Base-by-base conservation (phyloP, 2,113 vertebrate genomes). In the Aptenodytes forsteri region DNA sequence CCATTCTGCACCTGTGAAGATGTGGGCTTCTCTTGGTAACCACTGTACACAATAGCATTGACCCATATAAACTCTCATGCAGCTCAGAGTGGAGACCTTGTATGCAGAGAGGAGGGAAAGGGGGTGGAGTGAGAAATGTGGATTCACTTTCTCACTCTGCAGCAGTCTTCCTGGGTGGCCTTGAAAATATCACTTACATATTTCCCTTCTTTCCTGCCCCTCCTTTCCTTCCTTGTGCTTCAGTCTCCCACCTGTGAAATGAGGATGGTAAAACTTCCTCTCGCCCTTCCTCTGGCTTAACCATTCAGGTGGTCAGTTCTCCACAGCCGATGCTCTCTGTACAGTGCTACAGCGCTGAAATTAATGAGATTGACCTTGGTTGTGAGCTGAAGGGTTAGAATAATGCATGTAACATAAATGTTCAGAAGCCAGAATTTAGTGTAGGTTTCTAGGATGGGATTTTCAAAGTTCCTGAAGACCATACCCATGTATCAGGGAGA, bases 111-210 rank as follows among this genome's bases (percentile, higher is more conserved):
- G 70, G 54, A 91, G 34, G 26, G 78, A 54, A 93, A 52, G 7
- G 5, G 38, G 58, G 91, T 89, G 91, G 81, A 80, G 70, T 87
- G 88, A 80, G 78, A 94, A 96, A 83, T 47, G 49, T 80, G 83
- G 75, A 70, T 80, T 93, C 5, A 16, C 62, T 46, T 90, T 32
- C 70, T 87, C 20, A 13, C 20, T 38, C 29, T 80, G 54, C 46
- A 85, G 6, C 58, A 62, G 50, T 59, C 96, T 91, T 93, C 71
- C 94, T 96, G 97, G 89, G 94, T 97, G 93, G 95, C 93, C 93
- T 73, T 87, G 89, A 85, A 38, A 29, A 44, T 84, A 94, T 72
- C 70, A 32, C 22, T 94, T 66, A 19, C 61, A 95, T 93, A 81
- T 69, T 95, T 94, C 40, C 40, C 42, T 73, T 72, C 52, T 54